Conservation (phyloP, 2,113 vertebrate species). For the Empidonax alnorum region DNA sequence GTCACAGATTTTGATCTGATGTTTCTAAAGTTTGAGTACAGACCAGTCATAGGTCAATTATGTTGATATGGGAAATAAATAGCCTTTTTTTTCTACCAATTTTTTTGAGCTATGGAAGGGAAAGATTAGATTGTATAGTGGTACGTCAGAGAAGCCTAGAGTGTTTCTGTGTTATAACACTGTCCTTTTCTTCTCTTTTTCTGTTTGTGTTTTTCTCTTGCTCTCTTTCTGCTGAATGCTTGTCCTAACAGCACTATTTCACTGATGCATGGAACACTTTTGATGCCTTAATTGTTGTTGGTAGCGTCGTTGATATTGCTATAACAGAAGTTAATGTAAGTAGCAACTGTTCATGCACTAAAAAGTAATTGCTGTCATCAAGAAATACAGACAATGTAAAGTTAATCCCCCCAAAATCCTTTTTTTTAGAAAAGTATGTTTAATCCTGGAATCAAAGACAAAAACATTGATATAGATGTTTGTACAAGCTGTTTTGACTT, state of each 20-base stretch:
- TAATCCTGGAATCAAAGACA: background rate
- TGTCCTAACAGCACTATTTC: constrained; percentile 99
- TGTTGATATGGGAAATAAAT: constrained; percentile 65
- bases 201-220: constrained; percentile 77
- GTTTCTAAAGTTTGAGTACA: constrained; percentile 69
- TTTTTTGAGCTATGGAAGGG: constrained; percentile 64
- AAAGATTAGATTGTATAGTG: constrained; percentile 68
- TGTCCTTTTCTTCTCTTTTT: constrained; percentile 83
- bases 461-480: background rate
- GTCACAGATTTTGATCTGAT: constrained; percentile 79
- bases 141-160: constrained; percentile 59
- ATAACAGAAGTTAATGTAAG: constrained; percentile 99
- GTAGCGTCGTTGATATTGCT: constrained; percentile 99
- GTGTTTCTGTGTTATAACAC: constrained; percentile 76
- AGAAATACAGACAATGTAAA: constrained; percentile 58
- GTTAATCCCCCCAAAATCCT: background rate
- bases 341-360: constrained; percentile 81
- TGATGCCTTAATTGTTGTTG: constrained; percentile 99
- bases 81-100: constrained; percentile 51
- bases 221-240: constrained; percentile 80
- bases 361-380: constrained; percentile 68
- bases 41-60: constrained; percentile 63
- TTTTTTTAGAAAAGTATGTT: background rate
- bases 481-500: background rate
- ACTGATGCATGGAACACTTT: constrained; percentile 99